phyloP scores from a whole-genome alignment of 2,797 vertebrate genomes.

The Capromys pilorides region DNA sequence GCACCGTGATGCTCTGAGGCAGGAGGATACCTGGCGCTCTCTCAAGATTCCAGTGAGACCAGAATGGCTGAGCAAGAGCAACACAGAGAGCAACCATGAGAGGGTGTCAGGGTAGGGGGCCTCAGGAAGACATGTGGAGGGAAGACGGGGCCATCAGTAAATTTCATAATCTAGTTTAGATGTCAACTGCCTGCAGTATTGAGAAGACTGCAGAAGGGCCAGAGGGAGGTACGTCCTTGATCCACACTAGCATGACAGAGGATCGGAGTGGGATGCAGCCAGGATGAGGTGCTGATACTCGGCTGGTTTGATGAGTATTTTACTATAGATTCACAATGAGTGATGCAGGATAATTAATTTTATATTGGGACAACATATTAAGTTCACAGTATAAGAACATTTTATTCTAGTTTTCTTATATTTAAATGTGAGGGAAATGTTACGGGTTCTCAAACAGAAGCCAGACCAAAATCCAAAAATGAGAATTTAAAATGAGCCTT shows the following conservation, averaged over 20 bases:
- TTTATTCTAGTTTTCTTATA: constrained; percentile 5
- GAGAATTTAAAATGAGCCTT: too few relatives aligned
- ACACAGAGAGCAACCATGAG: background rate
- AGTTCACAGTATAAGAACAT: background rate
- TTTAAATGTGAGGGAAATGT: background rate
- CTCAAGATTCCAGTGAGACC: too few relatives aligned
- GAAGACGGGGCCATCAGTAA: too few relatives aligned
- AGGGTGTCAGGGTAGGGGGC: too few relatives aligned
- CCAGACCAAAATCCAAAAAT: too few relatives aligned
- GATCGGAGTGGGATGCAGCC: background rate
- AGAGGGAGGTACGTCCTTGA: background rate
- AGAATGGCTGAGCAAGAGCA: background rate
- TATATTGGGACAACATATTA: background rate
- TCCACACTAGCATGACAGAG: background rate
- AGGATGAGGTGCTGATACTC: background rate
- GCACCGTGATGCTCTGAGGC: background rate
- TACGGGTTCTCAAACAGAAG: too few relatives aligned
- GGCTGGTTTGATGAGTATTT: background rate
- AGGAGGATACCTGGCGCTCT: background rate
- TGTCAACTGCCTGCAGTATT: background rate
- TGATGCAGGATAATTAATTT: background rate
- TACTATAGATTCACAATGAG: background rate
- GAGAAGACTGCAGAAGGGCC: background rate
- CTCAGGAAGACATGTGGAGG: background rate
- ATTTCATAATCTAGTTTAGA: background rate